Base-by-base conservation (phyloP, 1,140 invertebrate species). In the Lepidurus arcticus region DNA sequence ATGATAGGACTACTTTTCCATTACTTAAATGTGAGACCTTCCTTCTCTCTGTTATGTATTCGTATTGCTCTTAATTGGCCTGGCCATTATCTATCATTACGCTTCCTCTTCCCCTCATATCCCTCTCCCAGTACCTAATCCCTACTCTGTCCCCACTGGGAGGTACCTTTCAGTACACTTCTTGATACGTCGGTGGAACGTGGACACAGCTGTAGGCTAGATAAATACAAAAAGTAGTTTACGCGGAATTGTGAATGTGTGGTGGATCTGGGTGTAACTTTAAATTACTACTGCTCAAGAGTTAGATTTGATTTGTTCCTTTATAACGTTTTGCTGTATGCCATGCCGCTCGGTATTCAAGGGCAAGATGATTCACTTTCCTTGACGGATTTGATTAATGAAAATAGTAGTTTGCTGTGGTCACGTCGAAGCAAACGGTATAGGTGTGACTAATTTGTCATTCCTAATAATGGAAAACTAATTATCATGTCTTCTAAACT, bases 371-470 rank as follows among this genome's bases (percentile, higher is more conserved):
- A 42, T 42, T 76, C 75, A 7, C 21, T 76, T 16, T 42, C 45
- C n/a, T 47, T 76, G 75, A 44, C 43, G 21, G n/a, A 44, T 42
- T 44, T 47, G 43, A 21, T 76, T 42, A 44, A 47, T 44, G 43
- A 44, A n/a, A 24, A 76, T n/a, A 34, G 75, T 21, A 44, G 75
- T 76, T 76, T 76, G 89, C 90, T 82, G 89, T 89, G 76, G 82
- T 90, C 81, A 89, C 90, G 84, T 86, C 86, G 24, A 90, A 88
- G 84, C 84, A 87, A 44, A 86, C 85, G 78, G 87, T 86, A 83
- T 84, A 86, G 79, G 85, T 85, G 78, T 87, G 86, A 83, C 85
- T 85, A 81, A 88, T 87, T 87, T 88, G 85, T 76, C 34, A 45
- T 3, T 44, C 44, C n/a, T 16, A 75, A 34, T 34, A 34, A 34